Evolutionary conservation across 2,113 vertebrate genomes (phyloP).

Genomic region (Corythornis vintsioides): DNA sequence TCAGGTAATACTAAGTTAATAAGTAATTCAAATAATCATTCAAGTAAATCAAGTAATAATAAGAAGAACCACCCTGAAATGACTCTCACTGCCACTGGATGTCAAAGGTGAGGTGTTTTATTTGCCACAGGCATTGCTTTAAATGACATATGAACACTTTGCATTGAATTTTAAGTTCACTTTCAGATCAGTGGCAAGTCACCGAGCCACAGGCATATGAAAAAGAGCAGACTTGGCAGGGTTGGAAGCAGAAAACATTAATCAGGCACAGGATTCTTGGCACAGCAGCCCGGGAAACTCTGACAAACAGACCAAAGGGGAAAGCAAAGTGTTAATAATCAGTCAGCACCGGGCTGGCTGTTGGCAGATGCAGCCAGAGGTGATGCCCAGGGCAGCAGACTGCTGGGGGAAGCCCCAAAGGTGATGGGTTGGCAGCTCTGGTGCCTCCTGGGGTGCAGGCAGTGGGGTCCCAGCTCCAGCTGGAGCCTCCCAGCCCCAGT

Average conservation of each 20-base stretch:
- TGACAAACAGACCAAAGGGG: background rate
- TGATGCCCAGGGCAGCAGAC: background rate
- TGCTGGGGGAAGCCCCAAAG: background rate
- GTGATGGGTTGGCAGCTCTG: background rate
- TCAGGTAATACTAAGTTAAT: background rate
- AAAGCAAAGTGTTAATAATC: slow-evolving; percentile 1
- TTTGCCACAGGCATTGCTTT: background rate
- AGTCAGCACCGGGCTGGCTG: background rate
- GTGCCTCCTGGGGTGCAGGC: background rate
- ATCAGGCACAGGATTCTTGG: background rate
- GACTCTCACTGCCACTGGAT: background rate
- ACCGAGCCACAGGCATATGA: background rate
- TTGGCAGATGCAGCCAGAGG: background rate
- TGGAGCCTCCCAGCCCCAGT: background rate
- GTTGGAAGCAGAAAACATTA: background rate
- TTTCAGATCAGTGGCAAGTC: background rate
- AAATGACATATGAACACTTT: background rate
- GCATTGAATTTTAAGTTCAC: background rate
- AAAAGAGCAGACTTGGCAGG: background rate
- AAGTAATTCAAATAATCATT: background rate
- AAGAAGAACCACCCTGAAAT: background rate
- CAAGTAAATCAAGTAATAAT: background rate
- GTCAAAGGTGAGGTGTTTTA: background rate
- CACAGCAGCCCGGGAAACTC: slow-evolving; percentile 8
- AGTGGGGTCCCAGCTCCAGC: background rate